Evolutionary conservation across 2,888 invertebrate genomes (phyloP), one percentile per base, ranked within the genome.

Genomic region (Galerucella calmariensis): DNA sequence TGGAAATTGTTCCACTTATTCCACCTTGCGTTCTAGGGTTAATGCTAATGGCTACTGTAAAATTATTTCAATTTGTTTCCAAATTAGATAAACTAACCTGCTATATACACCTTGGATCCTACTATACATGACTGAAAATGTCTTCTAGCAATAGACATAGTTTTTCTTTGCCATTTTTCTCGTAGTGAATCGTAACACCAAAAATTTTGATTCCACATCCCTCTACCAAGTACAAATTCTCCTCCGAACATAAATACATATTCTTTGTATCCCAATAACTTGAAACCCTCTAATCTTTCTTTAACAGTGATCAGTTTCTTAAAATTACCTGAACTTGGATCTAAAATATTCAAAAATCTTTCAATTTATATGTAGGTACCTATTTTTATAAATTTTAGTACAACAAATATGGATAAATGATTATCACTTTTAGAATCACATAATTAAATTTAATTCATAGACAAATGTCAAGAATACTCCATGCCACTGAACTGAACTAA

Each of bases 201-300:
- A 72, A 87, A 81, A 77, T 84, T 84, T 9, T 69, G 74, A 78
- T 87, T 87, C 87, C 87, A 88, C 66, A 82, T 75, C 0, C 86
- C 85, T 71, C 76, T 80, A 10, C 87, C 87, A 27, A 86, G 77
- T 11, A 77, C 65, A 76, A 79, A 82, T 80, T 87, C 86, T 11
- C 87, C 87, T 14, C 87, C 88, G 75, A 84, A 85, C 48, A 87
- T 75, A 74, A 85, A 84, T 69, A 87, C 78, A 69, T 82, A 83
- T 73, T 85, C 83, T 78, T 86, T 86, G 77, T 87, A 84, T 2
- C 84, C 83, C 8, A 84, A 51, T 8, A 87, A 59, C 68, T 82
- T 80, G 74, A 79, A 85, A 14, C 86, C 86, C 48, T 78, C 80
- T 24, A 86, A 77, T 65, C 77, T 77, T 41, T 77, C 67, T 12